Evolutionary conservation across 2,797 vertebrate genomes (phyloP).

Genomic region (Mionectes olivaceus): DNA sequence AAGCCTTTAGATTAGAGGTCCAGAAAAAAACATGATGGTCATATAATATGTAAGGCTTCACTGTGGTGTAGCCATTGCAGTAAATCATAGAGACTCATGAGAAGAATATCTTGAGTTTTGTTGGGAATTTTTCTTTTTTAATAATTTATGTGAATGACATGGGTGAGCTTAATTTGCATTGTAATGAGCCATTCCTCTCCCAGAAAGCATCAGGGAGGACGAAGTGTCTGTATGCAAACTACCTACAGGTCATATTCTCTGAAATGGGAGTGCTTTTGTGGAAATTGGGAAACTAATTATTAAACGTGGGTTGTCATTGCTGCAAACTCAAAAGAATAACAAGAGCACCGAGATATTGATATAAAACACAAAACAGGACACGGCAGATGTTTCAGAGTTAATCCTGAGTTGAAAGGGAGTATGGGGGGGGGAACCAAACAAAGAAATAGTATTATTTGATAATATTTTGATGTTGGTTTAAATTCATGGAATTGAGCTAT

Average conservation of each 20-base stretch:
- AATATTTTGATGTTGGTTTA: not conserved
- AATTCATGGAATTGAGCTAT: not conserved
- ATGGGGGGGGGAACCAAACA: accelerated
- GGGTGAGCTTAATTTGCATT: not conserved
- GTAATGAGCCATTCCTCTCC: not conserved
- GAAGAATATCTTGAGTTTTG: not conserved
- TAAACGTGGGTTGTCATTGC: not conserved
- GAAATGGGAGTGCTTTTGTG: not conserved
- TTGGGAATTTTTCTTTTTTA: not conserved
- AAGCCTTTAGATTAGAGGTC: not conserved
- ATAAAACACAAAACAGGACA: not conserved
- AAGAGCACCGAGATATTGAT: not conserved
- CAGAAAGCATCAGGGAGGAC: not conserved
- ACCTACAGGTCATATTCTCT: not conserved
- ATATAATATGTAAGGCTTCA: not conserved
- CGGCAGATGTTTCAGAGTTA: not conserved
- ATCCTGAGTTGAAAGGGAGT: not conserved
- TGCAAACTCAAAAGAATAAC: not conserved
- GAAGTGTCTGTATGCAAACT: not conserved
- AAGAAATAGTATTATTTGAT: not conserved
- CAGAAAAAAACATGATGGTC: not conserved
- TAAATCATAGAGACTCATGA: not conserved
- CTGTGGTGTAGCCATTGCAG: not conserved
- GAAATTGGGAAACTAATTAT: conserved; percentile 16
- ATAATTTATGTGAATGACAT: not conserved